Base-by-base conservation (phyloP, 2,888 invertebrate species). In the Palloptera scutellata region DNA sequence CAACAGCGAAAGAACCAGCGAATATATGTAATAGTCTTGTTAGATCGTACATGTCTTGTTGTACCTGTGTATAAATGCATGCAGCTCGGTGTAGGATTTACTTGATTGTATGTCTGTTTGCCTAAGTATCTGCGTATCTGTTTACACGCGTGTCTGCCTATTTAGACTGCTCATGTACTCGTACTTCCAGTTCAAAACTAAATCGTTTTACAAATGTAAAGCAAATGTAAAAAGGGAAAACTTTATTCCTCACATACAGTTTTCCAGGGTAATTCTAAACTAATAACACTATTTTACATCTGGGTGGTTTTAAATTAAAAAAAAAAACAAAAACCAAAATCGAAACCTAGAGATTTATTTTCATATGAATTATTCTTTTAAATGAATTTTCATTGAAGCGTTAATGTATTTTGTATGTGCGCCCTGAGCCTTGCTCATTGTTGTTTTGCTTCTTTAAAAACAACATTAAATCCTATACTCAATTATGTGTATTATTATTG, bases 311-410 rank as follows among this genome's bases (percentile, higher is more conserved):
- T 42, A 48, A 43, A 48, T 57, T 55, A 15, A n/a, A n/a, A n/a
- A 8, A 48, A 48, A 13, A n/a, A 48, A 10, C 48, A 1, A 11
- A 48, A 13, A n/a, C 6, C 5, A n/a, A 15, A 10, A 48, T 10
- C 13, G 48, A 15, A 1, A 15, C 13, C 4, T 48, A 15, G 10
- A 8, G 5, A 48, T 48, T 48, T 13, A 10, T n/a, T 48, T 48
- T 48, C 10, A 3, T 68, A 68, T 59, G 20, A 30, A 43, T 41
- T 58, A 59, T 68, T 64, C 72, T 70, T 71, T 72, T 71, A 74
- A 77, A 77, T 75, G 74, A 78, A 74, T 77, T 76, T 72, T 69
- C 78, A 78, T 71, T 77, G 76, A 78, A 79, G 79, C 78, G 79
- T 79, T 77, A 79, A 78, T 79, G 78, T 75, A 72, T 79, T 78